phyloP scores from a whole-genome alignment of 2,888 invertebrate species.

The Herminia tarsipennalis region DNA sequence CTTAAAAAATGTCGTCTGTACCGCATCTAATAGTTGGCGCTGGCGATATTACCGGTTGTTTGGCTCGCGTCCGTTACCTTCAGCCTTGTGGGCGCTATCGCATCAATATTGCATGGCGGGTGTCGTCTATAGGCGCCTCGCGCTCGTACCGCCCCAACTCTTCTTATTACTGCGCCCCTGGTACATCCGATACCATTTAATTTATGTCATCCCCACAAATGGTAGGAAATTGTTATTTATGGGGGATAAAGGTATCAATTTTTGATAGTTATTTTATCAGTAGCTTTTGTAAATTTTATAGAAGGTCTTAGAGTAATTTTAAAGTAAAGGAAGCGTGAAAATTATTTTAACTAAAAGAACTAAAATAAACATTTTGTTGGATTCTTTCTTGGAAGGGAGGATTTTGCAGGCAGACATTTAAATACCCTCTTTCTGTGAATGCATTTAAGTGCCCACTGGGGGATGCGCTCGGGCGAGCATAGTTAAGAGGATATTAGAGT shows the following conservation, averaged over 20 bases:
- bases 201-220: constrained; percentile 25
- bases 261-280: no score
- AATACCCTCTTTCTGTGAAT: constrained; percentile 50
- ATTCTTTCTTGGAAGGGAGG: constrained; percentile 25
- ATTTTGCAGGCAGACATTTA: constrained; percentile 47
- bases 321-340: no score
- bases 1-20: no score
- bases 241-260: not conserved
- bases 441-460: constrained; percentile 50
- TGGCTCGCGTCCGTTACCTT: constrained; percentile 20
- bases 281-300: no score
- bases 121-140: constrained; percentile 39
- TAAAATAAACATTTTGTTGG: not conserved
- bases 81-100: no score
- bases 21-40: constrained; percentile 6
- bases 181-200: constrained; percentile 45
- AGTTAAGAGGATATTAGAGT: constrained; percentile 43
- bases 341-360: not conserved
- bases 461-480: constrained; percentile 39
- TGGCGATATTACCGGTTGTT: constrained; percentile 21
- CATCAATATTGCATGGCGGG: constrained; percentile 58
- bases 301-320: no score
- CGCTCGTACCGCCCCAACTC: constrained; percentile 29
- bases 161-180: constrained; percentile 51
- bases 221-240: constrained; percentile 5